Percentiles rank a stretch among this genome's conserved stretches.
phyloP scores from a whole-genome alignment of 2,797 vertebrate genomes.

The Astyanax mexicanus region DNA sequence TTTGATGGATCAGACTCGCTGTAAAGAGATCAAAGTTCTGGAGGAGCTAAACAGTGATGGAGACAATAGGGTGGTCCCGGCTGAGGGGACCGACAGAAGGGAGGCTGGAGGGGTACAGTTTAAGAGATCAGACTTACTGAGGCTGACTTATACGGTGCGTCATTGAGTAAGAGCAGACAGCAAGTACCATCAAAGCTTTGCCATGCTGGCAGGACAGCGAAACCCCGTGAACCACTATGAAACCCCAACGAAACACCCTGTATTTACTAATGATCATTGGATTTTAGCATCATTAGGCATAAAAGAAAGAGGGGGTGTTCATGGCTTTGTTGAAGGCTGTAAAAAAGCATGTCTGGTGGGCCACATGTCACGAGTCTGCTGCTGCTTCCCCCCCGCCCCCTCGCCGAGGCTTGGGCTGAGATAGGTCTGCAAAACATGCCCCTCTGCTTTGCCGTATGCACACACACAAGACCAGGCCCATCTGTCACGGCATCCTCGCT shows the following conservation, averaged over 20 bases:
- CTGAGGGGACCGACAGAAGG: constrained; percentile 26
- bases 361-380: constrained; percentile 47
- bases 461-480: constrained; percentile 31
- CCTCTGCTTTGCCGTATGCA: background rate
- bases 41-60: constrained; percentile 33
- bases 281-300: constrained; percentile 65
- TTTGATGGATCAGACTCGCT: constrained; percentile 71
- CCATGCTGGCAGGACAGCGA: constrained; percentile 43
- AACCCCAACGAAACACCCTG: no score
- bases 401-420: constrained; percentile 7
- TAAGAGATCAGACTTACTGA: constrained; percentile 48
- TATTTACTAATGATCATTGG: constrained; percentile 71
- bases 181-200: constrained; percentile 69
- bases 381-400: constrained; percentile 23
- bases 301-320: constrained; percentile 68
- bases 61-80: constrained; percentile 71
- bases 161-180: constrained; percentile 75
- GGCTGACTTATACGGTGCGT: constrained; percentile 62
- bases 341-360: constrained; percentile 74
- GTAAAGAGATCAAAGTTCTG: constrained; percentile 77
- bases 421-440: constrained; percentile 35
- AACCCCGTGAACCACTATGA: no score
- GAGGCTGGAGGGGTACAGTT: background rate
- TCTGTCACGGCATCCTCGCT: constrained; percentile 40
- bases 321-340: constrained; percentile 76